Evolutionary conservation across 2,888 invertebrate genomes (phyloP).

Genomic region (Arctia plantaginis): DNA sequence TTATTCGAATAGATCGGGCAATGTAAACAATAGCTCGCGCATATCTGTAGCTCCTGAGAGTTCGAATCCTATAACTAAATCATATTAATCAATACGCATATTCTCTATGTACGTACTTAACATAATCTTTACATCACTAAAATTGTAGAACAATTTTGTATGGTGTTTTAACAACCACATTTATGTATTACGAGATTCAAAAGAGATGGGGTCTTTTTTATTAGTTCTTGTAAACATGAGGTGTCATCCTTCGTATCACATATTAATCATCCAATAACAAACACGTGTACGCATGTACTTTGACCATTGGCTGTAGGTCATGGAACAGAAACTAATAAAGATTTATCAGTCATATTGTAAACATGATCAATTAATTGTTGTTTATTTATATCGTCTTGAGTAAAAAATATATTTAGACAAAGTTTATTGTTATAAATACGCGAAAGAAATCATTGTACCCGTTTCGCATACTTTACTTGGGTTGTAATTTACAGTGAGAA

Average conservation of each 20-base stretch:
- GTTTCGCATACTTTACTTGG: neutral
- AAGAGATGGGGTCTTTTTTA: neutral
- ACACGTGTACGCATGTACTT: conserved; percentile 33
- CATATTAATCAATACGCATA: no score
- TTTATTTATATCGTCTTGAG: neutral
- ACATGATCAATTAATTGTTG: neutral
- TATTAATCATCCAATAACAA: conserved; percentile 2
- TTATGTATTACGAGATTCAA: neutral
- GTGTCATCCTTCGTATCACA: neutral
- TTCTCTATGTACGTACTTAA: no score
- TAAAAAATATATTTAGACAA: neutral
- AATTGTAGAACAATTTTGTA: neutral
- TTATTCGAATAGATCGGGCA: neutral
- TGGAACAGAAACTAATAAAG: neutral
- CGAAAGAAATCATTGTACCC: no score
- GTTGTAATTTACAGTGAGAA: neutral
- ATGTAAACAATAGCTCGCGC: neutral
- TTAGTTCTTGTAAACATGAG: neutral
- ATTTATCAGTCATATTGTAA: neutral
- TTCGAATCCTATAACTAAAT: neutral
- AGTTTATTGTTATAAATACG: neutral
- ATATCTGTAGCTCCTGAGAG: neutral
- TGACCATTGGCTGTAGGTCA: conserved; percentile 28
- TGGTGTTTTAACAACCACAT: neutral
- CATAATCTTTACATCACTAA: no score